Percentiles rank a stretch among this genome's conserved stretches.
These are phyloP conservation scores for Panthera uncia DNA, from an alignment of 2,113 vertebrate species.

Conservation along the genomic window DNA sequence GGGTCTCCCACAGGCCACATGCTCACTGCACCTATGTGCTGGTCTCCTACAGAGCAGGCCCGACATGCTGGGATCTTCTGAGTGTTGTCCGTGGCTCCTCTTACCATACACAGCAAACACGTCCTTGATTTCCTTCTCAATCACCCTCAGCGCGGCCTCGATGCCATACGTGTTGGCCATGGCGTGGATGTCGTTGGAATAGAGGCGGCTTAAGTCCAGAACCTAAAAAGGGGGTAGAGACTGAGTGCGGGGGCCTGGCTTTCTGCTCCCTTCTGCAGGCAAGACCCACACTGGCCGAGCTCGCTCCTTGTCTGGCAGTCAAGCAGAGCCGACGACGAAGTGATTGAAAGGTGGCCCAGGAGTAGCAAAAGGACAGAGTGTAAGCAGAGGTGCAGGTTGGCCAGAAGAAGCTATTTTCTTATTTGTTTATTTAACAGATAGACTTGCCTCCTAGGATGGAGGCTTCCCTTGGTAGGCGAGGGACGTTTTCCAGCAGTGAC, in stretches of 20 bases:
- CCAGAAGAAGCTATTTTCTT: background rate
- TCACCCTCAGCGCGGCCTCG: constrained; percentile 94
- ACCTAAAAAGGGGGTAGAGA: constrained; percentile 81
- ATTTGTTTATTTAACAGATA: background rate
- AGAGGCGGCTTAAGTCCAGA: constrained; percentile 92
- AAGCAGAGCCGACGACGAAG: background rate
- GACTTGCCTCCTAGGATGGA: background rate
- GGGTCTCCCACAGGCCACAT: background rate
- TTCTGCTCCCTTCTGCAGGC: accelerated
- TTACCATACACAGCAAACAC: constrained; percentile 98
- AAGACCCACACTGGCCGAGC: accelerated
- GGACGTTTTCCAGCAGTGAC: background rate
- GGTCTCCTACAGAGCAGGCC: background rate
- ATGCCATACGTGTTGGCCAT: constrained; percentile 96
- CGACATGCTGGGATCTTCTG: accelerated
- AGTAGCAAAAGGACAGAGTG: background rate
- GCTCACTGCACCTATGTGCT: accelerated
- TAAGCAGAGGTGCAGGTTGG: background rate
- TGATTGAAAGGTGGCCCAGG: background rate
- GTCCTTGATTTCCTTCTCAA: constrained; percentile 99
- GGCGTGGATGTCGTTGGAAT: constrained; percentile 96
- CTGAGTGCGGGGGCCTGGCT: background rate
- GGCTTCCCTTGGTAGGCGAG: background rate
- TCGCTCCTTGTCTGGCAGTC: background rate
- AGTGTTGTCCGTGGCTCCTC: accelerated